Percentiles rank a stretch among this genome's conserved stretches.
These are phyloP conservation scores for Ammodramus savannarum DNA, from an alignment of 2,113 vertebrate species.

Conservation along the genomic window DNA sequence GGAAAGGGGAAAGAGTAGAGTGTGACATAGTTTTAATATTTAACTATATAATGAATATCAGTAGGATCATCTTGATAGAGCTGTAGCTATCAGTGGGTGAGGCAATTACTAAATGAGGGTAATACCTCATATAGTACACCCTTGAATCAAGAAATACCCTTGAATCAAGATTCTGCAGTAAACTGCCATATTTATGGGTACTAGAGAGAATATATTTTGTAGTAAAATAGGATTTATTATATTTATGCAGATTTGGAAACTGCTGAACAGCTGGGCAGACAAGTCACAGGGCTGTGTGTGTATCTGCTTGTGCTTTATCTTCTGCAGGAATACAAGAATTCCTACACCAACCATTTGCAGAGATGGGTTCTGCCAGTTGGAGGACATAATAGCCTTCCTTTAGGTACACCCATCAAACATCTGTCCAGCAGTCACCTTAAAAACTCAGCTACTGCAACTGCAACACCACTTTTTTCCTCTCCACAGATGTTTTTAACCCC, in stretches of 20 bases:
- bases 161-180: conserved; percentile 54
- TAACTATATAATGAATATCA: not conserved
- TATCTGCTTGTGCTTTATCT: not conserved
- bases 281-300: not conserved
- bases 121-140: too few species aligned
- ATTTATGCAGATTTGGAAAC: conserved; percentile 45
- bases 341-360: not conserved
- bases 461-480: not conserved
- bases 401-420: not conserved
- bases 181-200: not conserved
- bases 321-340: not conserved
- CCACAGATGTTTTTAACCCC: not conserved
- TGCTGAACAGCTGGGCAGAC: conserved; percentile 14
- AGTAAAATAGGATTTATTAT: conserved; percentile 40
- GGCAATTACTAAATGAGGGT: conserved; percentile 27
- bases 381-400: not conserved
- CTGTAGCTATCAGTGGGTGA: conserved; percentile 17
- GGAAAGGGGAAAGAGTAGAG: not conserved
- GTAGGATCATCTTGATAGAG: not conserved
- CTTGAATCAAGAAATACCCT: conserved; percentile 15
- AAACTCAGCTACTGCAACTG: not conserved
- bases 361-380: not conserved
- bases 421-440: not conserved
- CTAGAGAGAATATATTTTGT: conserved; percentile 33
- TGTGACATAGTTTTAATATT: not conserved